Conservation (phyloP, 2,113 vertebrate genomes). For the Dasyornis broadbenti region DNA sequence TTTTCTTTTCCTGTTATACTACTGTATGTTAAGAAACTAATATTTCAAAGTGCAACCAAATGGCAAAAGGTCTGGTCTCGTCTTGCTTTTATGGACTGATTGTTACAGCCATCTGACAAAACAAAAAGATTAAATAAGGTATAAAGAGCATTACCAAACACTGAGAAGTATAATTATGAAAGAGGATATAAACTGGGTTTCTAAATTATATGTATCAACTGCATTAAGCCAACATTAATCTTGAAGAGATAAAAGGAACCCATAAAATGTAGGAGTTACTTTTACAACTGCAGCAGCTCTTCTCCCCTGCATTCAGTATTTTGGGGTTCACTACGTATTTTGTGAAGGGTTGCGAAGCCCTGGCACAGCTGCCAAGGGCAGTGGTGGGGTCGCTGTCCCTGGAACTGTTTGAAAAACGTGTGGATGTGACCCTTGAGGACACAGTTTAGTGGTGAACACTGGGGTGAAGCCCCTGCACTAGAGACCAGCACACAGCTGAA, state of each 20-base stretch:
- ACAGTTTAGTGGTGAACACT: not conserved
- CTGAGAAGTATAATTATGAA: not conserved
- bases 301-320: not conserved
- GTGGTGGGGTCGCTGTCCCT: not conserved
- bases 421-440: not conserved
- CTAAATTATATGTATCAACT: not conserved
- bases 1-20: not conserved
- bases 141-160: not conserved
- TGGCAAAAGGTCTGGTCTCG: not conserved
- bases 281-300: not conserved
- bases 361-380: not conserved
- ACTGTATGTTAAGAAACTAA: not conserved
- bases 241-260: not conserved
- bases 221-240: not conserved
- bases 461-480: not conserved
- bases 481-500: not conserved
- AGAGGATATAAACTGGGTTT: not conserved
- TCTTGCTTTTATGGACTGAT: conserved; percentile 16
- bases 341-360: not conserved
- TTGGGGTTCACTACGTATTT: accelerated
- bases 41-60: not conserved
- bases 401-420: accelerated
- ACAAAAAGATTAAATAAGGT: conserved; percentile 6
- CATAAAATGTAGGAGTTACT: not conserved
- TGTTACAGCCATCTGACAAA: not conserved